Evolutionary conservation across 2,888 invertebrate species (phyloP).

Genomic region (Ptychoptera contaminata): DNA sequence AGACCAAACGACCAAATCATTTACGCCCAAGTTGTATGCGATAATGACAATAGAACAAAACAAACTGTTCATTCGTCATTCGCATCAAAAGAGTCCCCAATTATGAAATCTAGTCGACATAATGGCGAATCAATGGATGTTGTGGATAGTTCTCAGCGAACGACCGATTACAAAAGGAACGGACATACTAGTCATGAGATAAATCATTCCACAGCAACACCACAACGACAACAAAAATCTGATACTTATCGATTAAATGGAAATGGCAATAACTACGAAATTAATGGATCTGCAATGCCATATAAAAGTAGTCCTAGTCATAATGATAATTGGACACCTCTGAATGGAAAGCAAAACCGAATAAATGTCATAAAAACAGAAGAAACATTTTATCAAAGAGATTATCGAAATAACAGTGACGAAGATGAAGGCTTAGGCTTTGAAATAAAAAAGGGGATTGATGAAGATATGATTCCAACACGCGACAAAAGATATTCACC

Average conservation of each 20-base stretch:
- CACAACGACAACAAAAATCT: too few relatives aligned
- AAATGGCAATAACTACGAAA: too few relatives aligned
- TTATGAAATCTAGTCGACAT: not conserved
- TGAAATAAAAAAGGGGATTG: slow-evolving; percentile 36
- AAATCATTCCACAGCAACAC: too few relatives aligned
- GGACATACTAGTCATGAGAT: too few relatives aligned
- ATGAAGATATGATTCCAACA: slow-evolving; percentile 22
- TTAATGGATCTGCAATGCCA: too few relatives aligned
- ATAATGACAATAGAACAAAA: slow-evolving; percentile 24
- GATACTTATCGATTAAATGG: too few relatives aligned
- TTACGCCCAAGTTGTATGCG: slow-evolving; percentile 58
- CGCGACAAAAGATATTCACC: slow-evolving; percentile 1
- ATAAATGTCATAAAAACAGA: too few relatives aligned
- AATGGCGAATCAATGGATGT: not conserved
- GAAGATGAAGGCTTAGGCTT: slow-evolving; percentile 69
- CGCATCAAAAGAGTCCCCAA: not conserved
- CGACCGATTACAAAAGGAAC: too few relatives aligned
- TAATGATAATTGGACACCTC: too few relatives aligned
- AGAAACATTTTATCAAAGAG: too few relatives aligned
- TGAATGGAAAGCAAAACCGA: too few relatives aligned
- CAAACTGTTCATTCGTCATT: slow-evolving; percentile 35
- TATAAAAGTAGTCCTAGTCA: too few relatives aligned
- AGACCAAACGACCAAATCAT: slow-evolving; percentile 46
- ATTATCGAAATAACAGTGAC: slow-evolving; percentile 39
- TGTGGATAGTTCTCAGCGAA: not conserved